Conservation (phyloP, 2,888 invertebrate species). For the Fissipunctia ypsillon region DNA sequence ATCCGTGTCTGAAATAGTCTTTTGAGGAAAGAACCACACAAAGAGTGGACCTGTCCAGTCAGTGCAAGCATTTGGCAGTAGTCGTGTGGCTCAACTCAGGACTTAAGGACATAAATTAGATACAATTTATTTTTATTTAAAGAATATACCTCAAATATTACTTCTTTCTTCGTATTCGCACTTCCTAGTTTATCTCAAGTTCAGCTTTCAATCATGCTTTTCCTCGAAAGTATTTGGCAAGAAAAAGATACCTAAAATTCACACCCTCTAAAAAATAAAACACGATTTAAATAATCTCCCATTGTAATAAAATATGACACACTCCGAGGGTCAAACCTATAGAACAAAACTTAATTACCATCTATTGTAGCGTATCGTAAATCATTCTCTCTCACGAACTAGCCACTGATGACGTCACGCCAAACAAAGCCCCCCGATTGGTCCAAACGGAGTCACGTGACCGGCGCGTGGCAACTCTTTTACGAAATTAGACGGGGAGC, state of each 20-base stretch:
- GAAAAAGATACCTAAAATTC: not conserved
- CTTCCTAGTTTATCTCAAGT: not conserved
- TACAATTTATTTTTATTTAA: too few species aligned
- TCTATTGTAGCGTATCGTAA: slow-evolving; percentile 64
- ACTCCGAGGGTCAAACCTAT: slow-evolving; percentile 51
- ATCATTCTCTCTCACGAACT: slow-evolving; percentile 67
- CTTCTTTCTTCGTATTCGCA: not conserved
- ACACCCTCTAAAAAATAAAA: slow-evolving; percentile 45
- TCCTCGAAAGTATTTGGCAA: not conserved
- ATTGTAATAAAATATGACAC: slow-evolving; percentile 52
- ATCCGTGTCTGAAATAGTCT: too few species aligned
- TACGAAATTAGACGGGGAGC: slow-evolving; percentile 63
- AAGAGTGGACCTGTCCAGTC: too few species aligned
- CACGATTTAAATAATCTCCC: slow-evolving; percentile 55
- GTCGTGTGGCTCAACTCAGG: too few species aligned
- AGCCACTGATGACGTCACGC: slow-evolving; percentile 63
- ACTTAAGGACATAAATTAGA: too few species aligned
- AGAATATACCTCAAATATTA: not conserved
- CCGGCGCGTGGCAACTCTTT: slow-evolving; percentile 66
- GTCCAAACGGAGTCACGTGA: slow-evolving; percentile 66
- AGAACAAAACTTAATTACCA: slow-evolving; percentile 65
- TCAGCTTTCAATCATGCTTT: not conserved
- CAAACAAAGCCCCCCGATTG: slow-evolving; percentile 61
- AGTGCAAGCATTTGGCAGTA: too few species aligned
- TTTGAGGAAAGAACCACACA: too few species aligned